Evolutionary conservation across 1,140 invertebrate species (phyloP).

Genomic region (Tenebrio molitor): DNA sequence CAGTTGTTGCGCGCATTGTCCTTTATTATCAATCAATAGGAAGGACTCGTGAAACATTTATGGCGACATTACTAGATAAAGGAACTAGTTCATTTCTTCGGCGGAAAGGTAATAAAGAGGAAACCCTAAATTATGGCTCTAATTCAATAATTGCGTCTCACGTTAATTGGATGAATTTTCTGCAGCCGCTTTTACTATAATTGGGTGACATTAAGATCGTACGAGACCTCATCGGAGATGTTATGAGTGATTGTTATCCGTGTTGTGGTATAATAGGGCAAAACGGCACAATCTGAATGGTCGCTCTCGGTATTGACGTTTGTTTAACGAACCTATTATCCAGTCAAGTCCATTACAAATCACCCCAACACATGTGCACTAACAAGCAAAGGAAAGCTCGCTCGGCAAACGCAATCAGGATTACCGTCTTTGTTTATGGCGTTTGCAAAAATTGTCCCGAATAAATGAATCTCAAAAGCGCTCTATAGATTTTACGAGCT

Average conservation of each 20-base stretch:
- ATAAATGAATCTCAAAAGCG: constrained; percentile 15
- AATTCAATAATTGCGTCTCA: constrained; percentile 9
- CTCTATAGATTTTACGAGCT: constrained; percentile 42
- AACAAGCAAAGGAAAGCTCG: too few species aligned
- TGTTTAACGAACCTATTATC: constrained; percentile 42
- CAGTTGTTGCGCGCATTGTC: too few species aligned
- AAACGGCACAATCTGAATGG: constrained; percentile 3
- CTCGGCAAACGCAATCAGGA: background rate
- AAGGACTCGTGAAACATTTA: too few species aligned
- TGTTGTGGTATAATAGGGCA: constrained; percentile 25
- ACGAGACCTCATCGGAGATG: constrained; percentile 8
- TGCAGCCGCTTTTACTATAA: constrained; percentile 3
- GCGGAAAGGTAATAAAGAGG: too few species aligned
- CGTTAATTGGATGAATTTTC: constrained; percentile 22
- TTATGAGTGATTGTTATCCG: constrained; percentile 35
- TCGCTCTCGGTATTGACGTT: constrained; percentile 16
- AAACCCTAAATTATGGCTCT: too few species aligned
- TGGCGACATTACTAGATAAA: too few species aligned
- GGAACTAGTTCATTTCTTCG: too few species aligned
- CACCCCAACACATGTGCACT: constrained; percentile 1
- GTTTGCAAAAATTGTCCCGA: constrained; percentile 23
- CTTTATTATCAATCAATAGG: too few species aligned
- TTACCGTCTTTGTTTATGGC: constrained; percentile 1
- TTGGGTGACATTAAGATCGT: constrained; percentile 37
- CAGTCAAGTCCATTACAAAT: constrained; percentile 43